phyloP scores from a whole-genome alignment of 2,888 invertebrate genomes.

The Spatulosminthurus flaviceps region DNA sequence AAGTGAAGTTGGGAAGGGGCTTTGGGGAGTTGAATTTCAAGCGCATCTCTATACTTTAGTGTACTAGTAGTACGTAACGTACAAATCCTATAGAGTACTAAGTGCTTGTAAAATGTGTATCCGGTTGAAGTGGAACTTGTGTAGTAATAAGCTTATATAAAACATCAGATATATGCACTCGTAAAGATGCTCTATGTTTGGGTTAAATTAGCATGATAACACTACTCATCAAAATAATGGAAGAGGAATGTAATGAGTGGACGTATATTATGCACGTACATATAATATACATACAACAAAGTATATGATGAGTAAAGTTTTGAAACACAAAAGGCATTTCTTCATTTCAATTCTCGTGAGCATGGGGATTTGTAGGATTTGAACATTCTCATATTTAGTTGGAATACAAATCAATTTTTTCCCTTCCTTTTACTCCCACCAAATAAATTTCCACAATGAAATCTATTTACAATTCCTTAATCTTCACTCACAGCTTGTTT shows the following conservation, averaged over 20 bases:
- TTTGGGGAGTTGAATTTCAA: background rate
- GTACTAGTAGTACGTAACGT: no score
- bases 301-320: no score
- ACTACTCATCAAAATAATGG: slow-evolving; percentile 31
- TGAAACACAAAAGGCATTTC: slow-evolving; percentile 15
- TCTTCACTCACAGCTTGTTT: background rate
- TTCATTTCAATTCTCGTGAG: slow-evolving; percentile 6
- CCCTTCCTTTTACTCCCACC: background rate
- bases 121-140: no score
- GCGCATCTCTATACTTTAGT: no score
- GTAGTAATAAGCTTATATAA: background rate
- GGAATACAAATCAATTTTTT: slow-evolving; percentile 32
- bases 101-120: no score
- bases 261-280: slow-evolving; percentile 9
- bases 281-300: no score
- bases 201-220: slow-evolving; percentile 9
- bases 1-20: background rate
- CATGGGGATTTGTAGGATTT: slow-evolving; percentile 1
- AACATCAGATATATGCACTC: no score
- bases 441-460: background rate
- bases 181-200: slow-evolving; percentile 7
- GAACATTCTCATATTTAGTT: background rate
- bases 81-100: no score
- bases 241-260: background rate
- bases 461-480: background rate